Evolutionary conservation across 2,113 vertebrate genomes (phyloP).

Genomic region (Istiophorus platypterus): DNA sequence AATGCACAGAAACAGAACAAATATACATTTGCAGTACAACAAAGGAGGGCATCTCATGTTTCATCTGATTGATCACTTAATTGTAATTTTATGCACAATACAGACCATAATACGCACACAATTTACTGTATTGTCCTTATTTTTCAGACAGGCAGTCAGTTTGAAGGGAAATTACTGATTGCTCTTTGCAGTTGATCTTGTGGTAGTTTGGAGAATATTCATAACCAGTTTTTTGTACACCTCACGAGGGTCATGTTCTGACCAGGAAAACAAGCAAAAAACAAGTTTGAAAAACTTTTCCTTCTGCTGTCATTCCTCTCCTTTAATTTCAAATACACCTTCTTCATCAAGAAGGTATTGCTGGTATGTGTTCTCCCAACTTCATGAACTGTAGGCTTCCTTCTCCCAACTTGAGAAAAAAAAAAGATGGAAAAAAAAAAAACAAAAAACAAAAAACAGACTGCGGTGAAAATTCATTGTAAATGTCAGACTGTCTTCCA

Average conservation of each 20-base stretch:
- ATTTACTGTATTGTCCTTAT: constrained; percentile 60
- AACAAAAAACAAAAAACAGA: neutral
- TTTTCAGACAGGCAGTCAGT: constrained; percentile 58
- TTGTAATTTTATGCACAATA: constrained; percentile 68
- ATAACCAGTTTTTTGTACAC: constrained; percentile 55
- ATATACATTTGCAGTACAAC: constrained; percentile 60
- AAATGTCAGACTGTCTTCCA: neutral
- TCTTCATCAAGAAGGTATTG: constrained; percentile 60
- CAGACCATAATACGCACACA: constrained; percentile 66
- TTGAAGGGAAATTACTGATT: constrained; percentile 37
- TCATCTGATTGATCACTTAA: constrained; percentile 42
- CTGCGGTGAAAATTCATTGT: constrained; percentile 7
- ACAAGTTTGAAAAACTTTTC: constrained; percentile 47
- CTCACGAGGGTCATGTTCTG: constrained; percentile 53
- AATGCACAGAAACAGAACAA: constrained; percentile 63
- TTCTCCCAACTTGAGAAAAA: constrained; percentile 20
- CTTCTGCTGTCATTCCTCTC: constrained; percentile 37
- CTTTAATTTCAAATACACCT: constrained; percentile 49
- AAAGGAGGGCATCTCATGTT: constrained; percentile 52
- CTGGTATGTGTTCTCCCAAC: constrained; percentile 64
- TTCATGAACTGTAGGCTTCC: constrained; percentile 21
- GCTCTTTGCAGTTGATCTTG: constrained; percentile 53
- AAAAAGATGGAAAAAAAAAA: constrained; percentile 3
- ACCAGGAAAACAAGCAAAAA: constrained; percentile 67
- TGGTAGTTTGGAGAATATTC: constrained; percentile 56